Conservation (phyloP, 2,888 invertebrate genomes). For the Cataglyphis cursor region DNA sequence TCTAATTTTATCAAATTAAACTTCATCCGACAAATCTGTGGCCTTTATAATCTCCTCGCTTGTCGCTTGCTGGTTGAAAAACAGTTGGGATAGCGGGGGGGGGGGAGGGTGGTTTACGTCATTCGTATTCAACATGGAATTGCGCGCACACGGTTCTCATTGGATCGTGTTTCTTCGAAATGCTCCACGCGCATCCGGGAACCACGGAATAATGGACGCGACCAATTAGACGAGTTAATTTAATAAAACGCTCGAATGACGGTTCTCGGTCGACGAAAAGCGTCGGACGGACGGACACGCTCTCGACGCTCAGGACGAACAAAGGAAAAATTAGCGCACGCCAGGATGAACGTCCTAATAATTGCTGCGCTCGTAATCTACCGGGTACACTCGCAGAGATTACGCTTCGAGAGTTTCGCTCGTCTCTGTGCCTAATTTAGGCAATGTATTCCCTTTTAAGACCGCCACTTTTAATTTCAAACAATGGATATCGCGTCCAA, state of each 20-base stretch:
- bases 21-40: neutral
- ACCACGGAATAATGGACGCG: slow-evolving; percentile 71
- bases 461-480: neutral
- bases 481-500: neutral
- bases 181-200: slow-evolving; percentile 46
- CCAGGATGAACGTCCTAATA: slow-evolving; percentile 65
- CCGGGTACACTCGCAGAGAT: slow-evolving; percentile 29
- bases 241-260: slow-evolving; percentile 76
- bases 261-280: slow-evolving; percentile 39
- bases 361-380: slow-evolving; percentile 33
- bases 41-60: neutral
- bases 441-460: neutral
- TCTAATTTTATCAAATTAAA: neutral
- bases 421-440: neutral
- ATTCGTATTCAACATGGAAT: slow-evolving; percentile 27
- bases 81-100: neutral
- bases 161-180: slow-evolving; percentile 73
- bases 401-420: slow-evolving; percentile 7
- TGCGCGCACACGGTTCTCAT: slow-evolving; percentile 66
- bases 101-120: neutral
- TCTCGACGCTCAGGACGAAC: slow-evolving; percentile 46
- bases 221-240: slow-evolving; percentile 82
- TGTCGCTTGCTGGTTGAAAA: neutral
- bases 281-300: slow-evolving; percentile 30
- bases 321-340: slow-evolving; percentile 67